Evolutionary conservation across 2,113 vertebrate species (phyloP), one percentile per base, ranked within the genome.

Genomic region (Megaceryle torquata): DNA sequence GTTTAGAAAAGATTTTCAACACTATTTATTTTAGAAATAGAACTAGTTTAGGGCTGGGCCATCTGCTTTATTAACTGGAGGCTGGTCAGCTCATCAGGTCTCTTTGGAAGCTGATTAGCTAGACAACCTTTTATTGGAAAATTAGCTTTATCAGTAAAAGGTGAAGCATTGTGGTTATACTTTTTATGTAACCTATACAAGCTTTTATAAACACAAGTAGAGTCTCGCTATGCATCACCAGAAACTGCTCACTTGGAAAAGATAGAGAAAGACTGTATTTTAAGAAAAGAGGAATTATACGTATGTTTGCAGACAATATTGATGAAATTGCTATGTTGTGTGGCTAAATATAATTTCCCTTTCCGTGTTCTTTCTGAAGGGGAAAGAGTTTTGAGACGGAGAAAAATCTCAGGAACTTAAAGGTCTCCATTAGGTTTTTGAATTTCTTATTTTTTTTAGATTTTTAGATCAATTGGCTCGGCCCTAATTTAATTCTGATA

Each of bases 1-100:
- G 3, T 88, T 84, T 71, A 94, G 91, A 72, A 92, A 94, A 78
- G 25, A 28, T 93, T 75, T 91, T 95, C 91, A 92, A 87, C 10
- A 86, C 59, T 97, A 96, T 98, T 98, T 98, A 97, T 98, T 98
- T 97, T 97, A 98, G 95, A 93, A 95, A 93, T 95, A 96, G 95
- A 97, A 93, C 96, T 94, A 96, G 97, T 80, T 96, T 91, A 95
- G 95, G 94, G 93, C 70, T 93, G 96, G 95, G 97, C 92, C 82
- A 77, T 86, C 53, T 80, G 81, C 94, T 97, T 94, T 82, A 92
- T 75, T 87, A 89, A 87, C 80, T 81, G 69, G 88, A 94, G 70
- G 91, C 96, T 71, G 21, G 68, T 95, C 68, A 83, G 95, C 89
- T 97, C 64, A 79, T 81, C 82, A 35, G 61, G 67, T 89, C 35